Base-by-base conservation (phyloP, 2,797 vertebrate species). In the Esox masquinongy region DNA sequence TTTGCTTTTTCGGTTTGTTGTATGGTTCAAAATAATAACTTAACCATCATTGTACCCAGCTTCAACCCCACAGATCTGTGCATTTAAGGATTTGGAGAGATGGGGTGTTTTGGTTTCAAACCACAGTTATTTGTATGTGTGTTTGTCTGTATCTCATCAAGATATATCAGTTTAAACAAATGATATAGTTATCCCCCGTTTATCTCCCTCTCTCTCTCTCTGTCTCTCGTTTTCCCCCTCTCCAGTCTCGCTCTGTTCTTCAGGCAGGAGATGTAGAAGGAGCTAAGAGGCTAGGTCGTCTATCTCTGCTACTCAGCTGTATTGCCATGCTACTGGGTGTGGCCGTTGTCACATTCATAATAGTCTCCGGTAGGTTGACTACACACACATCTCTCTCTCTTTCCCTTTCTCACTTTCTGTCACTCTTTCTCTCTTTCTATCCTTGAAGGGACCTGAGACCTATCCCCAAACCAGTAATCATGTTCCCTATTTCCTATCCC, bases 171-270 rank as follows among this genome's bases (percentile, higher is more conserved):
- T 61, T 59, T 24, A 59, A 22, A 59, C 22, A 24, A 9, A 59
- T 9, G 7, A n/a, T 12, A 22, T 24, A 59, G 22, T 59, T 59
- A 1, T 12, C 56, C 9, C 8, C 53, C n/a, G 39, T 43, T 56
- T 8, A 56, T 56, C 8, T 5, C 53, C n/a, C n/a, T 22, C 6
- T 22, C 53, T 22, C 17, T 53, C 51, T n/a, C 51, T 53, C 51
- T 53, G 17, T 51, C 24, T 22, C 68, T 36, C 24, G 36, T 73
- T 50, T 74, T 3, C 56, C 24, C 22, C 50, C 63, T 75, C 70
- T 68, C 70, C 84, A 97, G 96, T 95, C 96, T 36, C 94, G 92
- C 77, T 94, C 95, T 88, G 95, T 97, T 85, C 92, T 94, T 69
- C 94, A 94, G 75, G 90, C 93, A 73, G 96, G 96, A 64, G 96